Conservation (phyloP, 2,888 invertebrate species). For the Baccha elongata region DNA sequence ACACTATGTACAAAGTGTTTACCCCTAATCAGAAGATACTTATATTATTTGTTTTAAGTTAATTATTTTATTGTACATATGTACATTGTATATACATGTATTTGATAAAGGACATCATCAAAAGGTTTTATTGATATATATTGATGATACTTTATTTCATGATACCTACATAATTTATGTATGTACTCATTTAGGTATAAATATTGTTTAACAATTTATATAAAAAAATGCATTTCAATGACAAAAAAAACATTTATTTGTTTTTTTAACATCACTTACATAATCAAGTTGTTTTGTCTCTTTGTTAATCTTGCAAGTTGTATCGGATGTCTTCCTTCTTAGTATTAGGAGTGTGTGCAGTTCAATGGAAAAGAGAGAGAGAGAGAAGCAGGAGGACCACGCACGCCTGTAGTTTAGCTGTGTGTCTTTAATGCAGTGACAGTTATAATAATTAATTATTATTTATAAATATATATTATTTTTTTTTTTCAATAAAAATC, state of each 20-base stretch:
- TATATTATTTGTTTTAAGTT: too few species aligned
- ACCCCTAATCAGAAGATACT: too few species aligned
- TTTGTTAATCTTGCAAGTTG: neutral
- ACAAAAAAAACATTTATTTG: conserved; percentile 36
- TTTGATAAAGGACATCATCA: too few species aligned
- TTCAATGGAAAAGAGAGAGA: conserved; percentile 40
- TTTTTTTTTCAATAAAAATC: conserved; percentile 54
- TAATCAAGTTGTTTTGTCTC: conserved; percentile 30
- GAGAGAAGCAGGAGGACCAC: conserved; percentile 14
- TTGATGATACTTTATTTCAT: conserved; percentile 12
- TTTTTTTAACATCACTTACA: conserved; percentile 67
- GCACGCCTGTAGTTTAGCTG: conserved; percentile 24
- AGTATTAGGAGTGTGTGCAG: neutral
- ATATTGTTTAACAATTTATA: conserved; percentile 28
- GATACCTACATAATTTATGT: conserved; percentile 20
- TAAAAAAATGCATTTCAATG: conserved; percentile 33
- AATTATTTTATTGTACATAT: too few species aligned
- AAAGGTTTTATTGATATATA: too few species aligned
- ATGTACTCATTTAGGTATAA: neutral
- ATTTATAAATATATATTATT: conserved; percentile 30
- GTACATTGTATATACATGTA: too few species aligned
- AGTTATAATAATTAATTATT: conserved; percentile 29
- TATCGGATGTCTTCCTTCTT: conserved; percentile 43
- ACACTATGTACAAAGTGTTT: too few species aligned
- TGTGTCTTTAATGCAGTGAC: conserved; percentile 69